Conservation (phyloP, 2,888 invertebrate species). For the Leucophora obtusa region DNA sequence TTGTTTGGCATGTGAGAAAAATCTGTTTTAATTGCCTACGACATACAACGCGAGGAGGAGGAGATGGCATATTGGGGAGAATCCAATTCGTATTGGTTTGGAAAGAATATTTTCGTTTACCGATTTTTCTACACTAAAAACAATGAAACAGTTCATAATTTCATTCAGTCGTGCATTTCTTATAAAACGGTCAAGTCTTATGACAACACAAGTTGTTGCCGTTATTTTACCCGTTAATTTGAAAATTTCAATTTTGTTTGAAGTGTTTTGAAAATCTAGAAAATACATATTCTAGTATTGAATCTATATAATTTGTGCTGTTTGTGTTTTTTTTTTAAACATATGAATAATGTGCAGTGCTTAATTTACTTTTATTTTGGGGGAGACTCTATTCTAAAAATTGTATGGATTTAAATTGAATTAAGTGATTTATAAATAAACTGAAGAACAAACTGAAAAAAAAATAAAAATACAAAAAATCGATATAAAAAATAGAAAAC, state of each 20-base stretch:
- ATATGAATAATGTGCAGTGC: slow-evolving; percentile 12
- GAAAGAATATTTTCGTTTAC: slow-evolving; percentile 48
- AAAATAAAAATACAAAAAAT: slow-evolving; percentile 11
- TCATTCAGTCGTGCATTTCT: slow-evolving; percentile 74
- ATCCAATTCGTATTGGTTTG: slow-evolving; percentile 7
- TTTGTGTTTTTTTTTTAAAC: not conserved
- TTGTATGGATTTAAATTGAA: slow-evolving; percentile 32
- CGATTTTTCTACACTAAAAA: slow-evolving; percentile 64
- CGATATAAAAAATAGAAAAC: slow-evolving; percentile 19
- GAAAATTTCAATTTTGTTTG: not conserved
- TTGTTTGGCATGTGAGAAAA: slow-evolving; percentile 41
- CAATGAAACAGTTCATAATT: slow-evolving; percentile 71
- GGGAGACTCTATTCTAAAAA: not conserved
- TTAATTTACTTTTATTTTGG: not conserved
- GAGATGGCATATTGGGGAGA: not conserved
- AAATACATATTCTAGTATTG: not conserved
- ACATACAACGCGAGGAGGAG: too few species aligned
- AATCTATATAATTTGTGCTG: not conserved
- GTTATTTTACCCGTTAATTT: slow-evolving; percentile 1
- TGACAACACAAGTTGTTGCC: slow-evolving; percentile 8
- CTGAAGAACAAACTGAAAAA: slow-evolving; percentile 15
- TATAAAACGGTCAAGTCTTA: slow-evolving; percentile 72
- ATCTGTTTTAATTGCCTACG: slow-evolving; percentile 33
- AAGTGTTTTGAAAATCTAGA: slow-evolving; percentile 5
- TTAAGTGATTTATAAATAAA: slow-evolving; percentile 58